Percentiles rank a stretch among this genome's conserved stretches.
Conservation (phyloP, 2,113 vertebrate species). For the Emydocephalus ijimae region DNA sequence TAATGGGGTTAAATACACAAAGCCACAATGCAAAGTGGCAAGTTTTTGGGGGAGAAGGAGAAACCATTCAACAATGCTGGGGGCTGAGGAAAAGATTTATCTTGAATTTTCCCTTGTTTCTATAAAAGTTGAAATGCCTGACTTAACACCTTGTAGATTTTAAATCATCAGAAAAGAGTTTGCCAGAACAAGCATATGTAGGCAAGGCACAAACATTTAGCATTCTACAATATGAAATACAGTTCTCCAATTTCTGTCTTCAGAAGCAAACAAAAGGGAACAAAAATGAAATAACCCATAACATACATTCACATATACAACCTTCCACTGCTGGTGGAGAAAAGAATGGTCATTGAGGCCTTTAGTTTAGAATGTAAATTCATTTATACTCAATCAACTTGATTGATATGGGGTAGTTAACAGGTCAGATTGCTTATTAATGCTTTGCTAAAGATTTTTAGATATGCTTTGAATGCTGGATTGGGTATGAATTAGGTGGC, state of each 20-base stretch:
- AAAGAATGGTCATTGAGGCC: neutral
- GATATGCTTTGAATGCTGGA: neutral
- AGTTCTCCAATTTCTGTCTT: neutral
- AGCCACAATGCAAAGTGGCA: neutral
- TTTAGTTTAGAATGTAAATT: constrained; percentile 16
- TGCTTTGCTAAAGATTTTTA: constrained; percentile 31
- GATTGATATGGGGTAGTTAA: constrained; percentile 28
- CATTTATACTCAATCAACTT: constrained; percentile 23
- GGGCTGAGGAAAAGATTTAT: neutral
- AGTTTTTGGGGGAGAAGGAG: neutral
- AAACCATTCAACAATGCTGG: neutral
- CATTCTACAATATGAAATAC: neutral
- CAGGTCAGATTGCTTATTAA: constrained; percentile 28
- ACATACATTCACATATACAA: neutral
- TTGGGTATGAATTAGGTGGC: constrained; percentile 24
- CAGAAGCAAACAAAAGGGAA: neutral
- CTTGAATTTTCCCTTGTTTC: neutral
- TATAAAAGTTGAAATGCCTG: neutral
- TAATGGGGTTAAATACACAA: neutral
- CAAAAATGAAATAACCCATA: neutral
- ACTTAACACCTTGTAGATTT: neutral
- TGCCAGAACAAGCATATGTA: neutral
- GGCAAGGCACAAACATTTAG: neutral
- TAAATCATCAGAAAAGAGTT: neutral
- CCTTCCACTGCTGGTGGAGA: neutral